Evolutionary conservation across 2,113 vertebrate genomes (phyloP), one percentile per base, ranked within the genome.

Genomic region (Sinocyclocheilus anophthalmus): DNA sequence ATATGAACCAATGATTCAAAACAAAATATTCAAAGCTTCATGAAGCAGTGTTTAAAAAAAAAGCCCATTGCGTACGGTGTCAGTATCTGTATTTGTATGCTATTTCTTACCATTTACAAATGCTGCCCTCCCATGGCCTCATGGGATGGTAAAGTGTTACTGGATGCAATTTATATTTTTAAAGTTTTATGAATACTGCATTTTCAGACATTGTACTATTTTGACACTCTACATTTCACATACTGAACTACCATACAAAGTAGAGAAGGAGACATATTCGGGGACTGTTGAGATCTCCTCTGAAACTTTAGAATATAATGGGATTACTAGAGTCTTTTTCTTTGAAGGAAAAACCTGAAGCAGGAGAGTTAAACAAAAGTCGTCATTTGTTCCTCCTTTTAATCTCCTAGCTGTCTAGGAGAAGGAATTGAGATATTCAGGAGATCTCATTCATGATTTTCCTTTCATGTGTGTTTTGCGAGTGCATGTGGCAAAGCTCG

Each of bases 391-490:
- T 42, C 33, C 69, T 1, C 33, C 3, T 16, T 45, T 73, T 73
- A 13, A 45, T 45, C 10, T n/a, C 20, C 2, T n/a, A 45, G 39
- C 39, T 45, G 37, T 73, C 11, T 11, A 12, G 70, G 20, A 42
- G 0, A n/a, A 12, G 4, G 10, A 12, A 73, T 45, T 73, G 20
- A 45, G 37, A 73, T 42, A 73, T 73, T 42, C 70, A 73, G 4
- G 70, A n/a, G 22, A 73, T 73, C 39, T 73, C 39, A 42, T 13
- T 11, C 13, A 8, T 22, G 14, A 67, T 84, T 87, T 87, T 45
- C 86, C 59, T 8, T 76, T 59, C 63, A 18, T 61, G 53, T 50
- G 75, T 13, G 37, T 26, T 57, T 61, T 53, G 39, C 22, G n/a
- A 50, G 75, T 59, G 18, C 50, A 42, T 45, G 18, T 57, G 57